Conservation (phyloP, 2,888 invertebrate species). For the Pelosia muscerda region DNA sequence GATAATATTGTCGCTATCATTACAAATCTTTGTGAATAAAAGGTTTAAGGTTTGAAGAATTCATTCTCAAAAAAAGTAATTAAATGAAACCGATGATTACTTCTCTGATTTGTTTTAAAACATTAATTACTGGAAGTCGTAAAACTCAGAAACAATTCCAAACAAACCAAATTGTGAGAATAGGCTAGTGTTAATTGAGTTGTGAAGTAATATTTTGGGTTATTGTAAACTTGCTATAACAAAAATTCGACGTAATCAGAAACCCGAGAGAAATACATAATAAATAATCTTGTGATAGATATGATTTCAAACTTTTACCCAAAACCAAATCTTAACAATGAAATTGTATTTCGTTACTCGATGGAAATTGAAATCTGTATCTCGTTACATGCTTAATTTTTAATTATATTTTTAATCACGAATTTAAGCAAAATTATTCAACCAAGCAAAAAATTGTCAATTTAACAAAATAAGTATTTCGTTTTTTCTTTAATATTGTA, state of each 20-base stretch:
- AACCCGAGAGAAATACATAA: neutral
- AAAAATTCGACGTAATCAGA: too few species aligned
- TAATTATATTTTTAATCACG: neutral
- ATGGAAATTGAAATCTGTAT: neutral
- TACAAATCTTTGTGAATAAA: neutral
- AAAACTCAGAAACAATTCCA: neutral
- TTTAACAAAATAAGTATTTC: neutral
- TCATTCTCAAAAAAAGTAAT: too few species aligned
- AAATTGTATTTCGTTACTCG: neutral
- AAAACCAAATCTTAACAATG: neutral
- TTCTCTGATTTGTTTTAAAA: too few species aligned
- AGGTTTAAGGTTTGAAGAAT: too few species aligned
- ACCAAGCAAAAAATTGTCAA: neutral
- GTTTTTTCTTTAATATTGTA: neutral
- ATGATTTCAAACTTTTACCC: neutral
- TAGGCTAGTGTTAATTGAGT: neutral
- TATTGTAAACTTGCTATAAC: too few species aligned
- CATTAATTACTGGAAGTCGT: too few species aligned
- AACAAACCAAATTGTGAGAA: neutral
- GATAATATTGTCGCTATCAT: neutral
- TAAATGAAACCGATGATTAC: too few species aligned
- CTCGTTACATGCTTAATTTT: neutral
- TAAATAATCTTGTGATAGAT: neutral
- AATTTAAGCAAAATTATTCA: neutral
- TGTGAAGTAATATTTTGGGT: neutral